A percentile compares a stretch with the other conserved stretches of the same genome.
phyloP scores from a whole-genome alignment of 2,113 vertebrate species.

The Apodemus speciosus region DNA sequence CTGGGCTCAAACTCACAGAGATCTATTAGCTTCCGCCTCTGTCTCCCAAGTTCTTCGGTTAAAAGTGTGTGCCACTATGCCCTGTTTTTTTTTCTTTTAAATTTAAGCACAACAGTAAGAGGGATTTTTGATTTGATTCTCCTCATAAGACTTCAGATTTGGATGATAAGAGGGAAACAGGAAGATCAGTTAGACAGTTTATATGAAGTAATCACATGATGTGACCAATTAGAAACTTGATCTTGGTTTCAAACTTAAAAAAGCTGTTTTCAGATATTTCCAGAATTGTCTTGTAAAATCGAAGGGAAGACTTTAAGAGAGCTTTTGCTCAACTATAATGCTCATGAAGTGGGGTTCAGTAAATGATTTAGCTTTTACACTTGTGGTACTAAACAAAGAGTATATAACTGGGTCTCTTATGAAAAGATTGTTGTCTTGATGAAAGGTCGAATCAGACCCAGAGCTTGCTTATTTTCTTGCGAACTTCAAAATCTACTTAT shows the following conservation, averaged over 20 bases:
- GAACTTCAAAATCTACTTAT: background rate
- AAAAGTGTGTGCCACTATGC: background rate
- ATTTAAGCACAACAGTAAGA: background rate
- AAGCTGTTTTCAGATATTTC: slow-evolving; percentile 54
- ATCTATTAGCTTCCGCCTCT: background rate
- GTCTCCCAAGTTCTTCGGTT: background rate
- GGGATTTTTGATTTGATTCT: slow-evolving; percentile 42
- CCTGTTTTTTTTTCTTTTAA: slow-evolving; percentile 17
- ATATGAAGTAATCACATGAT: slow-evolving; percentile 33
- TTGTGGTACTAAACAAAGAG: background rate
- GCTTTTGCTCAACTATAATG: background rate
- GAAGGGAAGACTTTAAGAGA: slow-evolving; percentile 8
- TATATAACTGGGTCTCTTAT: background rate
- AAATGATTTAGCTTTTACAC: background rate
- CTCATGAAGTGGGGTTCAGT: background rate
- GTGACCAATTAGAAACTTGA: slow-evolving; percentile 27
- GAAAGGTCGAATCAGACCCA: slow-evolving; percentile 34
- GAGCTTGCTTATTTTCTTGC: background rate
- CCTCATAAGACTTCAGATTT: slow-evolving; percentile 11
- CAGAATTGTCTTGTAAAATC: slow-evolving; percentile 29
- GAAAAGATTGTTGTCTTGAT: background rate
- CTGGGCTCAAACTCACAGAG: background rate
- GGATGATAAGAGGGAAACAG: background rate
- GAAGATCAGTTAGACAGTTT: slow-evolving; percentile 32
- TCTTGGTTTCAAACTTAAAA: background rate